phyloP scores from a whole-genome alignment of 1,140 invertebrate species.

The Drosophila sp. region DNA sequence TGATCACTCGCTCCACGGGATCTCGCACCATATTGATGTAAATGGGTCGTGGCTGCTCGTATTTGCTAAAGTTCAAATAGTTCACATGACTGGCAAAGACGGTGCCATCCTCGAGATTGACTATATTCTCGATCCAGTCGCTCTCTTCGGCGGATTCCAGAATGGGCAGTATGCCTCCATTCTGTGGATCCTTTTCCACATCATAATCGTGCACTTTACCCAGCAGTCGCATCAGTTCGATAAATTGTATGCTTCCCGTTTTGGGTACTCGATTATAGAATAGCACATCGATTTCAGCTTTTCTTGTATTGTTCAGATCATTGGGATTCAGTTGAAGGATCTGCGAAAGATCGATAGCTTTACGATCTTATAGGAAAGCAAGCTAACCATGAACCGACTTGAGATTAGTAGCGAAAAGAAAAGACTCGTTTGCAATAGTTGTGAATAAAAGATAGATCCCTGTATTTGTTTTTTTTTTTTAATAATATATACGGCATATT shows the following conservation, averaged over 20 bases:
- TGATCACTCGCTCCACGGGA: conserved; percentile 94
- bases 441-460: not conserved
- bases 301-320: conserved; percentile 90
- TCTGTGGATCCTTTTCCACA: conserved; percentile 75
- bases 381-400: conserved; percentile 39
- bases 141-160: conserved; percentile 57
- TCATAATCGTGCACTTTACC: conserved; percentile 89
- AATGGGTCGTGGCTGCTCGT: conserved; percentile 91
- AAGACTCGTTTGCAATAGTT: conserved; percentile 22
- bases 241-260: conserved; percentile 93
- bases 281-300: conserved; percentile 89
- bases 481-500: too few species aligned
- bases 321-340: conserved; percentile 66
- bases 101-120: conserved; percentile 65
- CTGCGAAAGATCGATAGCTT: conserved; percentile 49
- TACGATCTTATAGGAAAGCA: conserved; percentile 21
- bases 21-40: conserved; percentile 95
- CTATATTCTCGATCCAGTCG: conserved; percentile 74
- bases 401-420: conserved; percentile 65
- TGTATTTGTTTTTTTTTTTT: conserved; percentile 14
- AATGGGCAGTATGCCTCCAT: conserved; percentile 60
- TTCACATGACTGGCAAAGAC: conserved; percentile 76
- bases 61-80: conserved; percentile 88
- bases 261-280: conserved; percentile 97
- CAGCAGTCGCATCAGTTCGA: conserved; percentile 91